A percentile compares a stretch with the other conserved stretches of the same genome.
Conservation (phyloP, 2,113 vertebrate species). For the Xiphophorus hellerii region DNA sequence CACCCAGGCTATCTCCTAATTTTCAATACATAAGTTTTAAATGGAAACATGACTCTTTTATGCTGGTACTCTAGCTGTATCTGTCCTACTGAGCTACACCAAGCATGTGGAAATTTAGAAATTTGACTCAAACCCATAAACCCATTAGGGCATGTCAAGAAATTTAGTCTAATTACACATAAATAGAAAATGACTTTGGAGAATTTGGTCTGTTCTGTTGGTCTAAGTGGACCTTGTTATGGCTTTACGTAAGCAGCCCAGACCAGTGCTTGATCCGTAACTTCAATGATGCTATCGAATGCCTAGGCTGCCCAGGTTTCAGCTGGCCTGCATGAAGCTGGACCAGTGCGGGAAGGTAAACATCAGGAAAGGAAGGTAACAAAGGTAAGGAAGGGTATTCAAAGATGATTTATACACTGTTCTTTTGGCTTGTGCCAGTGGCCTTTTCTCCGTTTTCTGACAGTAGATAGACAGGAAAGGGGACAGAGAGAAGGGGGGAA, state of each 20-base stretch:
- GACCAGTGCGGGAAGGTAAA: not conserved
- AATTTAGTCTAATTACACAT: constrained; percentile 74
- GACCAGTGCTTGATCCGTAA: constrained; percentile 46
- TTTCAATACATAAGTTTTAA: no score
- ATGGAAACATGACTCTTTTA: not conserved
- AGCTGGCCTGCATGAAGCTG: not conserved
- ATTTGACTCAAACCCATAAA: constrained; percentile 51
- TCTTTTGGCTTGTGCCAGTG: no score
- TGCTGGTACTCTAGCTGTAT: not conserved
- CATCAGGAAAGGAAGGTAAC: not conserved
- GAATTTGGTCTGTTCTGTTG: constrained; percentile 75
- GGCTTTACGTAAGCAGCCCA: constrained; percentile 68
- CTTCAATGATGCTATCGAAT: constrained; percentile 71
- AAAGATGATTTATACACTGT: no score
- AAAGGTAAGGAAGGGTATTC: no score
- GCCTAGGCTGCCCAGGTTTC: constrained; percentile 57
- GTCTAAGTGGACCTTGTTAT: constrained; percentile 75
- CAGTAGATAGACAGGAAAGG: no score
- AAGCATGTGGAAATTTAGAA: constrained; percentile 41
- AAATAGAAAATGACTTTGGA: constrained; percentile 76
- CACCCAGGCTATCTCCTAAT: no score
- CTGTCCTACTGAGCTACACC: constrained; percentile 18
- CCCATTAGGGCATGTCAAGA: constrained; percentile 51
- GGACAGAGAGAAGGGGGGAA: no score
- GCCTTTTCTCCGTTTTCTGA: no score